Evolutionary conservation across 1,140 invertebrate genomes (phyloP).

Genomic region (Drosophila tropicalis): DNA sequence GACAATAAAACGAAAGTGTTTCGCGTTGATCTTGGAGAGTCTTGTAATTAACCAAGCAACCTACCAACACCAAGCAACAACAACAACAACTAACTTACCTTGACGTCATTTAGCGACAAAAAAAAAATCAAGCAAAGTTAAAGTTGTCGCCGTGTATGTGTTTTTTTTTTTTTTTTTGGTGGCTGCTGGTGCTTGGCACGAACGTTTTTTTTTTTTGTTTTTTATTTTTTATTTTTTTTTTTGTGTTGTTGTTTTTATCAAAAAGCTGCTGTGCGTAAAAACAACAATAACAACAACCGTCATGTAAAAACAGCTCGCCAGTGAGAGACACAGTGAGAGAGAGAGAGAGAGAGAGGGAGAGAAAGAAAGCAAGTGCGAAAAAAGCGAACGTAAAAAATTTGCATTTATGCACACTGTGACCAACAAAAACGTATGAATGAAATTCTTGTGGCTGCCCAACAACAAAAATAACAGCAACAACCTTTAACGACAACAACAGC

Average conservation of each 20-base stretch:
- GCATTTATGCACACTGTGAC: constrained; percentile 63
- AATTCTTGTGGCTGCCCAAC: constrained; percentile 26
- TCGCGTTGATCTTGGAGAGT: constrained; percentile 48
- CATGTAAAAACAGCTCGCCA: not conserved
- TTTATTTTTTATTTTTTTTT: constrained; percentile 7
- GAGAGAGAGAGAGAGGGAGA: not conserved
- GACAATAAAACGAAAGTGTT: constrained; percentile 67
- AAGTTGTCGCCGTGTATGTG: constrained; percentile 36
- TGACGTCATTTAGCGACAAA: constrained; percentile 74
- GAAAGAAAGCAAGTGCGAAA: not conserved
- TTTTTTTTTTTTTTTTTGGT: constrained; percentile 50
- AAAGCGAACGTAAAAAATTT: constrained; percentile 69
- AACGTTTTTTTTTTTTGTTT: constrained; percentile 61
- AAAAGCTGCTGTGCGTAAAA: constrained; percentile 62
- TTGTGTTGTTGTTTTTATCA: constrained; percentile 53
- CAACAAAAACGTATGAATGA: constrained; percentile 55
- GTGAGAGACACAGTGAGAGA: constrained; percentile 16
- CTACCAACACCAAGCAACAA: constrained; percentile 18
- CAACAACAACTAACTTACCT: constrained; percentile 62
- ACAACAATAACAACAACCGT: constrained; percentile 27
- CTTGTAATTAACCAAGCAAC: constrained; percentile 62
- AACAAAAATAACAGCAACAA: not conserved
- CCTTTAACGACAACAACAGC: constrained; percentile 1
- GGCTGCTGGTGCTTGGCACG: constrained; percentile 74
- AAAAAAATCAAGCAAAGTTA: constrained; percentile 37